Conservation (phyloP, 1,140 invertebrate species). For the Chlorops oryzae region DNA sequence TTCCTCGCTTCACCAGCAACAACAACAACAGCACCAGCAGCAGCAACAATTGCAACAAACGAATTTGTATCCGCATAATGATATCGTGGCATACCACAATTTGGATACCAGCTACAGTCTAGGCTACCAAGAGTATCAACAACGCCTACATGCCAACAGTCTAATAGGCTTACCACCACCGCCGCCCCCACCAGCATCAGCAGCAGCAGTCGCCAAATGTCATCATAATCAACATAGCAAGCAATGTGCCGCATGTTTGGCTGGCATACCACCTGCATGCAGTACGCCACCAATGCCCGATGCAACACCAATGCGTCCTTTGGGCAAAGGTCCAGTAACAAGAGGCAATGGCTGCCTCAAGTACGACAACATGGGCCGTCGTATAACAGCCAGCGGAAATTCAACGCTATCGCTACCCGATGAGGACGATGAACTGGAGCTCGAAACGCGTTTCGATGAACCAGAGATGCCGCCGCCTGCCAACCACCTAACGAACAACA, state of each 20-base stretch:
- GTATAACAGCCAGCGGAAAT: constrained; percentile 77
- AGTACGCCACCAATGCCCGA: constrained; percentile 34
- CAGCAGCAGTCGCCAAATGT: constrained; percentile 3
- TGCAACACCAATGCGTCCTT: constrained; percentile 29
- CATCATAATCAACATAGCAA: constrained; percentile 12
- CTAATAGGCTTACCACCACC: constrained; percentile 36
- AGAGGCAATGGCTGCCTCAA: constrained; percentile 49
- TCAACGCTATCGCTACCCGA: constrained; percentile 75
- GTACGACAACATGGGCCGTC: constrained; percentile 84
- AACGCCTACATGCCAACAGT: constrained; percentile 12
- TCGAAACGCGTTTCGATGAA: constrained; percentile 40
- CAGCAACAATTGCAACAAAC: constrained; percentile 18
- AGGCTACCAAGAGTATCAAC: constrained; percentile 16
- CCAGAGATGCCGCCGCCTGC: constrained; percentile 8
- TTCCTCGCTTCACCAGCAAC: constrained; percentile 30
- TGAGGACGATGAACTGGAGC: constrained; percentile 41
- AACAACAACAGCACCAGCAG: constrained; percentile 13
- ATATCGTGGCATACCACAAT: constrained; percentile 45
- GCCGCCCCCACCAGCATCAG: constrained; percentile 24
- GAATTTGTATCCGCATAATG: constrained; percentile 41
- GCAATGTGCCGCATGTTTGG: constrained; percentile 48
- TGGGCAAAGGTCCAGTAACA: constrained; percentile 18
- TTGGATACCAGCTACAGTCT: constrained; percentile 37
- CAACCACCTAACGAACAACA: not conserved
- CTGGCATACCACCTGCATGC: constrained; percentile 46